A percentile compares a stretch with the other conserved stretches of the same genome.
These are phyloP conservation scores for Erebia aethiops DNA, from an alignment of 2,888 invertebrate genomes.

Conservation along the genomic window DNA sequence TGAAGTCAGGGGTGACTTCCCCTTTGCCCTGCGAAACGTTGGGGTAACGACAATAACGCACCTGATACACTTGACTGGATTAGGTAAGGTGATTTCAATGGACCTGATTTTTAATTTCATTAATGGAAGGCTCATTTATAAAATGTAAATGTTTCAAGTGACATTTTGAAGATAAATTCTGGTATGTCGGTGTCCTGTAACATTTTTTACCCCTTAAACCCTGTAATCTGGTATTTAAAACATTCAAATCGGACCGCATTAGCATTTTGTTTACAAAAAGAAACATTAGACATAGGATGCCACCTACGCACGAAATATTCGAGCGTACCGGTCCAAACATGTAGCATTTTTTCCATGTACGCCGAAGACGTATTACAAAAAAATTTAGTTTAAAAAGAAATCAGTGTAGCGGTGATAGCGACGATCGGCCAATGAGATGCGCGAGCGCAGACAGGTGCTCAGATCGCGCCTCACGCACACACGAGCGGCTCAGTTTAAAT, in stretches of 20 bases:
- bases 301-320: constrained; percentile 79
- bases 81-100: constrained; percentile 27
- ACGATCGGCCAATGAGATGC: constrained; percentile 74
- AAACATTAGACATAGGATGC: constrained; percentile 70
- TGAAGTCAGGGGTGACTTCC: constrained; percentile 62
- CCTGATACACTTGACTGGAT: constrained; percentile 45
- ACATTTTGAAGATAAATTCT: constrained; percentile 5
- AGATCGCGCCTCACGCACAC: constrained; percentile 69
- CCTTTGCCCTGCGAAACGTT: constrained; percentile 28
- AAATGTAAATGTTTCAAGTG: background rate
- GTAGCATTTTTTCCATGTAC: constrained; percentile 75
- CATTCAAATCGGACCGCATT: constrained; percentile 60
- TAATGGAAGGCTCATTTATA: background rate
- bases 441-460: constrained; percentile 78
- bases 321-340: constrained; percentile 77
- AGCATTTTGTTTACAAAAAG: constrained; percentile 74
- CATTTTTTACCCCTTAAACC: constrained; percentile 21
- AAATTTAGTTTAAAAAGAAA: constrained; percentile 78
- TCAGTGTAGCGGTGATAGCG: constrained; percentile 82
- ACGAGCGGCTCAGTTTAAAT: constrained; percentile 70
- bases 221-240: constrained; percentile 36
- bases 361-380: constrained; percentile 77
- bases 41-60: constrained; percentile 46
- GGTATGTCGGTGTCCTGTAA: constrained; percentile 6
- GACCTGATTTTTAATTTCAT: background rate